phyloP scores from a whole-genome alignment of 2,888 invertebrate species.

The Teleogryllus oceanicus region DNA sequence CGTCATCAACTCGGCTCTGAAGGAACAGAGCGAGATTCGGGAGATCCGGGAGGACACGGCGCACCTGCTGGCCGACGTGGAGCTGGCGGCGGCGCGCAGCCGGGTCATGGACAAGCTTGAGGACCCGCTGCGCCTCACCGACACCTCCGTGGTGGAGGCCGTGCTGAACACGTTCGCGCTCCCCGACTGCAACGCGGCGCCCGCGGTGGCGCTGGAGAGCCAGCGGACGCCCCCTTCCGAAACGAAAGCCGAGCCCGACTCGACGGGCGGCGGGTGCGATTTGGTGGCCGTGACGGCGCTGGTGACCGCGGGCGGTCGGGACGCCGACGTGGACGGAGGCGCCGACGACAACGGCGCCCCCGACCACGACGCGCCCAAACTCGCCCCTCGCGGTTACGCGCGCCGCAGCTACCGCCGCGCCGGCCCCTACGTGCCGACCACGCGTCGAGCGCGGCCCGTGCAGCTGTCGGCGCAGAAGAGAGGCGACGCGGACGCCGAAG shows the following conservation, averaged over 20 bases:
- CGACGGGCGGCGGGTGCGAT: not conserved
- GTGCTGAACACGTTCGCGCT: constrained; percentile 31
- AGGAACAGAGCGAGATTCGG: not conserved
- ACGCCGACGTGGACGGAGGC: too few relatives aligned
- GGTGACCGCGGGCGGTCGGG: too few relatives aligned
- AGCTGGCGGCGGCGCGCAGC: constrained; percentile 18
- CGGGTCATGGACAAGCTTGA: not conserved
- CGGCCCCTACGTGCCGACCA: too few relatives aligned
- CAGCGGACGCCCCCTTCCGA: not conserved
- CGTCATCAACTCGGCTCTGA: not conserved
- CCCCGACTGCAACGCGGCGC: constrained; percentile 23
- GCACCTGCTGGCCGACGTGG: not conserved
- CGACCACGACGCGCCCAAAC: too few relatives aligned
- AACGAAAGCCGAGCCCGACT: not conserved
- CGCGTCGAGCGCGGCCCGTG: too few relatives aligned
- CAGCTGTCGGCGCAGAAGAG: too few relatives aligned
- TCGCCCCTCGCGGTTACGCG: too few relatives aligned
- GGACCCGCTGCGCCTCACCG: constrained; percentile 18
- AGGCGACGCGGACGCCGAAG: too few relatives aligned
- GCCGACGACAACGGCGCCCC: too few relatives aligned
- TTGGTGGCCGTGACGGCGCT: too few relatives aligned
- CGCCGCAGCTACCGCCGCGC: too few relatives aligned
- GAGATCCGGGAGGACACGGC: not conserved
- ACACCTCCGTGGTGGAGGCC: constrained; percentile 30
- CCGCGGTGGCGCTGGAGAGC: not conserved